These are phyloP conservation scores for Jaculus jaculus DNA, from an alignment of 2,113 vertebrate species.

Conservation along the genomic window DNA sequence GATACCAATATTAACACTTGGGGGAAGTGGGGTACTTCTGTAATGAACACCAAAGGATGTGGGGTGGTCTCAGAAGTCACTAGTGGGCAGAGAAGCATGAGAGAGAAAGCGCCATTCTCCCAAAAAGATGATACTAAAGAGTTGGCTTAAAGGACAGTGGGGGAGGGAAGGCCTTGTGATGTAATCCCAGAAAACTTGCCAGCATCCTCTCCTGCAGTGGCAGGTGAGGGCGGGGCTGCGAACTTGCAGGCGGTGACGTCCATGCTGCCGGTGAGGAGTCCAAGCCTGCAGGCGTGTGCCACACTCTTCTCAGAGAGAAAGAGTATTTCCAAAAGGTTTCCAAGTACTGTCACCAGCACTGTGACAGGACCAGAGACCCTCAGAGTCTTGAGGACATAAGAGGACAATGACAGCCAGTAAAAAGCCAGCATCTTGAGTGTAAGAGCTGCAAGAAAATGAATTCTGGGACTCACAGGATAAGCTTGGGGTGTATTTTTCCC, in stretches of 20 bases:
- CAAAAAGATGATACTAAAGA: not conserved
- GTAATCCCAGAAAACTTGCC: not conserved
- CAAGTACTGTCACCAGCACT: fast-evolving
- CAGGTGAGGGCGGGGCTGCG: not conserved
- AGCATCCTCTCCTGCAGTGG: not conserved
- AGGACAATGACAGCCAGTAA: not conserved
- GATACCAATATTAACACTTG: not conserved
- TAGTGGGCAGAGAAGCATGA: not conserved
- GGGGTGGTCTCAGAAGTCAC: not conserved
- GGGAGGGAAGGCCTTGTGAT: not conserved
- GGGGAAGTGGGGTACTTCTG: not conserved
- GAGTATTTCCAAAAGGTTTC: not conserved
- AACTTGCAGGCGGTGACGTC: not conserved
- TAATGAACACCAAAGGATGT: not conserved
- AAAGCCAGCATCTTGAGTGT: not conserved
- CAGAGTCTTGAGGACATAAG: not conserved
- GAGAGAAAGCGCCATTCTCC: not conserved
- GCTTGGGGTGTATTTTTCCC: not conserved
- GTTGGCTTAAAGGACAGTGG: not conserved
- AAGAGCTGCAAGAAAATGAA: not conserved
- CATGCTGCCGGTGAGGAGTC: not conserved
- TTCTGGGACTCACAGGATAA: not conserved
- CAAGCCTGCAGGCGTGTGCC: not conserved
- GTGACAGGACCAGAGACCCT: not conserved
- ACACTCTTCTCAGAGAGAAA: fast-evolving